Evolutionary conservation across 2,797 vertebrate species (phyloP), one percentile per base, ranked within the genome.

Genomic region (Oreortyx pictus): DNA sequence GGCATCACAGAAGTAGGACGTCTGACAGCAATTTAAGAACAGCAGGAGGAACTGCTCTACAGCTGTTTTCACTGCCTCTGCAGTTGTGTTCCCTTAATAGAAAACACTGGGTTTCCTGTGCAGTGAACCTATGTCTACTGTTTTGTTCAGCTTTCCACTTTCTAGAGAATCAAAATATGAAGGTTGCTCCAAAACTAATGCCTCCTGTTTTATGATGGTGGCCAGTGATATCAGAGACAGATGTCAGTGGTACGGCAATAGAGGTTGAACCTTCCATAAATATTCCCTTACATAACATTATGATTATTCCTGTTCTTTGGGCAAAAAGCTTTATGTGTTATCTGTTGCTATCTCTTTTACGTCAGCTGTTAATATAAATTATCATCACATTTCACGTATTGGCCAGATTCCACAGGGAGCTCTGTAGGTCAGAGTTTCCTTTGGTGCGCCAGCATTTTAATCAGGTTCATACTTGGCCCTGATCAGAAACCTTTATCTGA

Each of bases 261-360:
- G 29, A 54, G 52, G 52, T 31, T 54, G 52, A 31, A 31, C 52
- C 29, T 54, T 54, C 27, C 29, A 10, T 37, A 37, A 37, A 37
- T 37, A 37, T 37, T 37, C 37, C 37, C 3, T 37, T 29, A 52
- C 7, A 27, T 31, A 52, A 17, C 31, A 54, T 24, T 91, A 60
- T 64, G 33, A 61, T 33, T 72, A 77, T 68, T 54, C 15, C 11
- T 1, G 19, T 65, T 79, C 29, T 89, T 82, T 77, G 75, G 54
- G 44, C 18, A 80, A 76, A 93, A 62, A 17, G 2, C 12, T 29
- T 43, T 25, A 6, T 52, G 23, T 61, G 17, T 88, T 86, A 64
- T 68, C 25, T 84, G 44, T 80, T 91, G 43, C 27, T 79, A 61
- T 64, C 74, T 95, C n/a, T 54, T 89, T 92, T 66, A 93, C 59